These are phyloP conservation scores for Eolophus roseicapilla DNA, from an alignment of 2,113 vertebrate genomes.

Conservation along the genomic window DNA sequence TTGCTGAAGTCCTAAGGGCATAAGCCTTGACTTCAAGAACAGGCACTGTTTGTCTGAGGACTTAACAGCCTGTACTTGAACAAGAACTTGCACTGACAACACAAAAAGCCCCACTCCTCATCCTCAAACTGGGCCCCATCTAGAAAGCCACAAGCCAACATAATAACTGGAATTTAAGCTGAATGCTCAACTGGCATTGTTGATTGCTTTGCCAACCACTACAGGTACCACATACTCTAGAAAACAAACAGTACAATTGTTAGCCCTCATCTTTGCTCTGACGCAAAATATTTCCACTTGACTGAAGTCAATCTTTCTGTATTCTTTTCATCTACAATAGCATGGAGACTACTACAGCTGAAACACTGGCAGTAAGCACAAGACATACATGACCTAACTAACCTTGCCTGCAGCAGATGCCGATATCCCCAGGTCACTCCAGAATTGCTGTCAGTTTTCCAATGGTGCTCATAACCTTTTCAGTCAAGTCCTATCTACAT, in stretches of 20 bases:
- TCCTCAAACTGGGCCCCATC: background rate
- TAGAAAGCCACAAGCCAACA: background rate
- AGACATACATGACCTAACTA: background rate
- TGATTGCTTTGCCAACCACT: background rate
- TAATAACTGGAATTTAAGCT: background rate
- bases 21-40: background rate
- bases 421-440: background rate
- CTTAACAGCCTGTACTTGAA: background rate
- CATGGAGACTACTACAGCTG: background rate
- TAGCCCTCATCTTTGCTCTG: background rate
- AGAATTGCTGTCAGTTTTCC: background rate
- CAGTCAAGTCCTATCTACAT: background rate
- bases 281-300: background rate
- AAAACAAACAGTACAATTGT: background rate
- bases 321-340: background rate
- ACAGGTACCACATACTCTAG: background rate
- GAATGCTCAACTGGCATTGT: background rate
- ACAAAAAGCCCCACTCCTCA: background rate
- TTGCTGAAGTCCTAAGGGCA: background rate
- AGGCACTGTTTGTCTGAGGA: background rate
- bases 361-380: background rate
- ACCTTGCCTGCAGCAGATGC: background rate
- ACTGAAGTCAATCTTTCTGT: background rate
- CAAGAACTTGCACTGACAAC: background rate
- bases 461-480: background rate